Conservation (phyloP, 2,797 vertebrate species). For the Rhinatrema bivittatum region DNA sequence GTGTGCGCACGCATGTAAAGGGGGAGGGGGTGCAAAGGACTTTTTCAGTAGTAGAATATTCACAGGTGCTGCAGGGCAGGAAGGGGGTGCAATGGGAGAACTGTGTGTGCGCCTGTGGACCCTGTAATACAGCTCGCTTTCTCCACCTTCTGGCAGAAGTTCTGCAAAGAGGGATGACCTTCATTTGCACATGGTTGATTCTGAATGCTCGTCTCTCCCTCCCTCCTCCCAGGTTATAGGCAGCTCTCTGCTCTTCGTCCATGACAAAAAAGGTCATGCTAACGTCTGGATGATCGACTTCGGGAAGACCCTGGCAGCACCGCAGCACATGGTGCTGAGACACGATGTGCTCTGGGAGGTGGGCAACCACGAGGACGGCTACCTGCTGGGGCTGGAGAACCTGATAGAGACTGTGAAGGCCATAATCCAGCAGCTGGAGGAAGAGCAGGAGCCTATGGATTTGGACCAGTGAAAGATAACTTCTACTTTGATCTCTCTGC, state of each 20-base stretch:
- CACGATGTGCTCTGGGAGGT: constrained; percentile 70
- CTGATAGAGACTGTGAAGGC: constrained; percentile 44
- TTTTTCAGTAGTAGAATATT: too few relatives aligned
- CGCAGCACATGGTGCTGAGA: constrained; percentile 39
- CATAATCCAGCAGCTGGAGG: constrained; percentile 2
- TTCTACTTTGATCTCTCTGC: too few relatives aligned
- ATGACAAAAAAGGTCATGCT: constrained; percentile 68
- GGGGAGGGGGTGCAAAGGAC: too few relatives aligned
- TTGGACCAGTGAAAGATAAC: too few relatives aligned
- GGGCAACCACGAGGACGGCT: constrained; percentile 78
- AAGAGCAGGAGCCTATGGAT: neutral
- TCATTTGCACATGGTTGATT: too few relatives aligned
- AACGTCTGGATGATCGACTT: constrained; percentile 93
- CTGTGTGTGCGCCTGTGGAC: too few relatives aligned
- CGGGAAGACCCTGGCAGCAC: constrained; percentile 68
- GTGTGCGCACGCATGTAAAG: too few relatives aligned
- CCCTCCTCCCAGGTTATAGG: constrained; percentile 67
- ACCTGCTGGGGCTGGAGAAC: constrained; percentile 71
- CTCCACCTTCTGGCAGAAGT: too few relatives aligned
- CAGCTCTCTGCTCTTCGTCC: constrained; percentile 84
- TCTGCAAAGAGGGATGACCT: too few relatives aligned
- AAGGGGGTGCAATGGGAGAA: too few relatives aligned
- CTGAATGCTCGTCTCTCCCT: neutral
- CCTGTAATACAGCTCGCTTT: too few relatives aligned
- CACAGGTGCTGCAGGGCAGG: too few relatives aligned